Evolutionary conservation across 92 coral and sea anemone species (phyloP).

Genomic region (Phenganax subtilis): DNA sequence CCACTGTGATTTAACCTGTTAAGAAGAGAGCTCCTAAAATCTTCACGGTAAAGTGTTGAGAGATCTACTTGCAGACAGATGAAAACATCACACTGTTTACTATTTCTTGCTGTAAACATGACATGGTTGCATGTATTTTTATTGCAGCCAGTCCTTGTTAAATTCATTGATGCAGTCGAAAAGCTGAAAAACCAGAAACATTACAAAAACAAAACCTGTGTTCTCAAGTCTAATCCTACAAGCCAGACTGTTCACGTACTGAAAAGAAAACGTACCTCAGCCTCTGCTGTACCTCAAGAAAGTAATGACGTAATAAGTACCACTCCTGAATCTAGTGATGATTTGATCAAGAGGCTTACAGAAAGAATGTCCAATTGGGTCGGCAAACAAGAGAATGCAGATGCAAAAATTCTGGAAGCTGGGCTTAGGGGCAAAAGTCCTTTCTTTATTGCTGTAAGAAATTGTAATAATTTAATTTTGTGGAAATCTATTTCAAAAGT

Average conservation of each 20-base stretch:
- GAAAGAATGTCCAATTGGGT: not conserved
- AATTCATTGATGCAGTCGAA: not conserved
- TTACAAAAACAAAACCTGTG: no score
- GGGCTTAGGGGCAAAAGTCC: not conserved
- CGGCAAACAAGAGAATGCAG: not conserved
- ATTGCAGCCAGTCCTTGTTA: not conserved
- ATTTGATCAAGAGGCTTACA: not conserved
- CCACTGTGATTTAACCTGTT: not conserved
- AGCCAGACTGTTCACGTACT: not conserved
- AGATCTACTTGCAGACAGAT: no score
- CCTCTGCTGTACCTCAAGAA: not conserved
- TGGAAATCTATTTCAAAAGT: no score
- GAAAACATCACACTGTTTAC: no score
- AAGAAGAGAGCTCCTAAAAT: not conserved
- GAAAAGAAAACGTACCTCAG: not conserved
- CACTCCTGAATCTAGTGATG: not conserved
- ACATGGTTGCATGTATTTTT: not conserved
- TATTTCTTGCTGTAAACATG: no score
- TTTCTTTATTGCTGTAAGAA: not conserved
- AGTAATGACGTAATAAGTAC: not conserved
- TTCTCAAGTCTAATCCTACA: no score
- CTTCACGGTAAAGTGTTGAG: not conserved
- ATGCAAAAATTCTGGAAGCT: not conserved
- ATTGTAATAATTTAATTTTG: not conserved
- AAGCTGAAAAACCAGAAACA: not conserved